phyloP scores from a whole-genome alignment of 2,888 invertebrate genomes.

The Clitarchus hookeri region DNA sequence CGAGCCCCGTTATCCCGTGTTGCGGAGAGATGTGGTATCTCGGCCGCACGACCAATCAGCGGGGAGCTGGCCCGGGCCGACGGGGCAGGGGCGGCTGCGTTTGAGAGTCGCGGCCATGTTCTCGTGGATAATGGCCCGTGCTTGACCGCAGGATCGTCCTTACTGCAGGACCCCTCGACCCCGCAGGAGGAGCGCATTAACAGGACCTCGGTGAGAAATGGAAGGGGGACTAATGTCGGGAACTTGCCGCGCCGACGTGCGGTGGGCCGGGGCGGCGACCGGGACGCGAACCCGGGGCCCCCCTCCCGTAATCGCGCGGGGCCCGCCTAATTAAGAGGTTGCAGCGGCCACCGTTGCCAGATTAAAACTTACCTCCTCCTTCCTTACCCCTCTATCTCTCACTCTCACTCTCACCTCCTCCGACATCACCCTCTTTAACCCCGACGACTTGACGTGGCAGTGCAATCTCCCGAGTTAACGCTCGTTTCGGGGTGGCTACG shows the following conservation, averaged over 20 bases:
- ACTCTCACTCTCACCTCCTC: no score
- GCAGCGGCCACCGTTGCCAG: background rate
- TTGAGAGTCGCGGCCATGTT: background rate
- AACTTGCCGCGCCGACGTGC: background rate
- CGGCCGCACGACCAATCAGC: background rate
- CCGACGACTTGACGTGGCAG: background rate
- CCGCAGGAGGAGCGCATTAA: no score
- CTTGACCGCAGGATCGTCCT: background rate
- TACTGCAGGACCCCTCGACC: no score
- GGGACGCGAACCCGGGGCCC: background rate
- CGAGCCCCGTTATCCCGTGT: no score
- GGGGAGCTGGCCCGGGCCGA: background rate
- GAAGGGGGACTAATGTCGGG: no score
- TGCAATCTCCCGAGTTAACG: constrained; percentile 8
- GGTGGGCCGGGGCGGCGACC: background rate
- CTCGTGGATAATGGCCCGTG: background rate
- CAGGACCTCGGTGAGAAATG: no score
- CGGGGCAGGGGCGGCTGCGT: background rate
- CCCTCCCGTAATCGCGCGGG: background rate
- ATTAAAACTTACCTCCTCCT: background rate
- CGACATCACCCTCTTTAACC: background rate
- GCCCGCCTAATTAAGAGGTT: background rate
- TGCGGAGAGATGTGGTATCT: no score
- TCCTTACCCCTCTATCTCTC: no score
- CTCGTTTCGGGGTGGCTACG: background rate